Evolutionary conservation across 2,113 vertebrate species (phyloP), one percentile per base, ranked within the genome.

Genomic region (Paralichthys olivaceus): DNA sequence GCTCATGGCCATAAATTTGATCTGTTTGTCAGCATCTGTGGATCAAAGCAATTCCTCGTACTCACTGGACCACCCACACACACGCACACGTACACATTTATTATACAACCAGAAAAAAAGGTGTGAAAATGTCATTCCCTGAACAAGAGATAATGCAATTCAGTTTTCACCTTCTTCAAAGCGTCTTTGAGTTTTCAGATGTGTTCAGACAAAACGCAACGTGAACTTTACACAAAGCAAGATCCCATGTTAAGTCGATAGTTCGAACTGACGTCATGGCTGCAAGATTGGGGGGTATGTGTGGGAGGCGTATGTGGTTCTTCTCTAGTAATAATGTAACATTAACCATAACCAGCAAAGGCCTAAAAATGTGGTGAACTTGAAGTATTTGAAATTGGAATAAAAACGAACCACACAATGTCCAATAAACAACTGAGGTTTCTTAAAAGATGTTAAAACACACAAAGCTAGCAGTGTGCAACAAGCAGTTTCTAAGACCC

Each of bases 1-100:
- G 63, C 57, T 64, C 64, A 0, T 7, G 19, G 81, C 55, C 11
- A 66, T 90, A 91, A 90, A 86, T 89, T 57, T 77, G 20, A 17
- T 37, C 59, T 8, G 62, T 72, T 80, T 80, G 84, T 75, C 83
- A 85, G 58, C 17, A 7, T 62, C 75, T 79, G 47, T 0, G 17
- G 65, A 83, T 89, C 79, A 75, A 79, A 80, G 62, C 69, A 51
- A 69, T 83, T 63, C 3, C 13, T 80, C 75, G 45, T 20, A 15
- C 69, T 79, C 14, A 7, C 23, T 20, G 29, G 56, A 25, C 56
- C n/a, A 19, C 20, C 15, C 47, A 22, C 69, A 58, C 7, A 53
- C 19, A 26, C 53, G 53, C 51, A 7, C 19, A 19, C 20, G 14
- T 2, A 9, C 49, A 51, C 14, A 17, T 15, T 4, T 15, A 13